Conservation (phyloP, 2,113 vertebrate genomes). For the Austrofundulus limnaeus region DNA sequence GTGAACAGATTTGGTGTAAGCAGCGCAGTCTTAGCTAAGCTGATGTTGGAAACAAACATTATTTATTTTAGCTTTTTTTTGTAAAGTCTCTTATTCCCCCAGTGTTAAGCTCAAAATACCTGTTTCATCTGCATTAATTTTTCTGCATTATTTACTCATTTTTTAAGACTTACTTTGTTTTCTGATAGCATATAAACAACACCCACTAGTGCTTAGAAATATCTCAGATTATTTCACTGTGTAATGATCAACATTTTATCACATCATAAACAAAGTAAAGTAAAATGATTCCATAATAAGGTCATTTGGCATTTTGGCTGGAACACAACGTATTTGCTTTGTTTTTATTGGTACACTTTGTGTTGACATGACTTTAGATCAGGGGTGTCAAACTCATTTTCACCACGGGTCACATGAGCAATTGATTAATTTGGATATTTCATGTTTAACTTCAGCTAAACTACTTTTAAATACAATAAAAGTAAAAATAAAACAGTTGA, state of each 20-base stretch:
- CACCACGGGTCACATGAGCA: too few relatives aligned
- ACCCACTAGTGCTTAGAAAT: slow-evolving; percentile 4
- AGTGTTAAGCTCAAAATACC: slow-evolving; percentile 36
- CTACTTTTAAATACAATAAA: too few relatives aligned
- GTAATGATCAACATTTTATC: neutral
- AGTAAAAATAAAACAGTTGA: too few relatives aligned
- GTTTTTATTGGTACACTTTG: too few relatives aligned
- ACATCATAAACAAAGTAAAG: neutral
- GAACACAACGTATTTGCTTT: too few relatives aligned
- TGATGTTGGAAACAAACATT: slow-evolving; percentile 11
- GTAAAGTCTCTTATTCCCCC: slow-evolving; percentile 22
- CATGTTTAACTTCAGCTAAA: too few relatives aligned
- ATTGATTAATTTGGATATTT: too few relatives aligned
- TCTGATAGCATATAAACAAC: slow-evolving; percentile 13
- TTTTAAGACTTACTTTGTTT: slow-evolving; percentile 17
- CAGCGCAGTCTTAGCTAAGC: slow-evolving; percentile 18
- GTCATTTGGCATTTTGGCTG: too few relatives aligned
- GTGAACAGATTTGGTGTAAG: slow-evolving; percentile 20
- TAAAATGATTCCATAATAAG: neutral
- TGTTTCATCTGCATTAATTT: slow-evolving; percentile 21
- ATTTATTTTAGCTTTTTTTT: slow-evolving; percentile 29
- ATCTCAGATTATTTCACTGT: neutral
- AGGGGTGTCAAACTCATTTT: too few relatives aligned
- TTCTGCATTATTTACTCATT: slow-evolving; percentile 32
- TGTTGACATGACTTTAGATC: too few relatives aligned